A percentile compares a stretch with the other conserved stretches of the same genome.
phyloP scores from a whole-genome alignment of 2,113 vertebrate species.

The Perca flavescens region DNA sequence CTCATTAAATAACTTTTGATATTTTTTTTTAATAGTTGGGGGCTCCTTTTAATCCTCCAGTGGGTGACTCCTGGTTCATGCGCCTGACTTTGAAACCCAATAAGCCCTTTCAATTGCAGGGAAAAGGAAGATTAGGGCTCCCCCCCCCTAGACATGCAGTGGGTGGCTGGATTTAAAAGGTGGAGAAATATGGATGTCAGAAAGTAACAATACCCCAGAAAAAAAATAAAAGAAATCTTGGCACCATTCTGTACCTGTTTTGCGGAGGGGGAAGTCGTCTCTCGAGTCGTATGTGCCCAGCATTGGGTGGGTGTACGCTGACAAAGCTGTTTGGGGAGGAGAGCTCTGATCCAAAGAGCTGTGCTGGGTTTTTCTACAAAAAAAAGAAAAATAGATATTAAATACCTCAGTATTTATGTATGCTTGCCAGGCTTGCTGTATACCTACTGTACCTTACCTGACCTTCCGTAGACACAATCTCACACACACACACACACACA shows the following conservation, averaged over 20 bases:
- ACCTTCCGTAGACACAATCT: neutral
- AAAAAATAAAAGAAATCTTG: neutral
- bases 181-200: neutral
- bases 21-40: neutral
- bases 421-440: neutral
- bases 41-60: conserved; percentile 17
- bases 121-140: conserved; percentile 30
- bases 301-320: conserved; percentile 92
- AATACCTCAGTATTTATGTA: conserved; percentile 10
- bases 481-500: no score
- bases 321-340: conserved; percentile 92
- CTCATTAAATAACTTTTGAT: conserved; percentile 2
- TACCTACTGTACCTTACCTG: neutral
- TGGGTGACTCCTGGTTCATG: conserved; percentile 28
- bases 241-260: conserved; percentile 88
- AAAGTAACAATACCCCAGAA: neutral
- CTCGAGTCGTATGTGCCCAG: conserved; percentile 97
- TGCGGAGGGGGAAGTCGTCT: conserved; percentile 97
- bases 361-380: conserved; percentile 95
- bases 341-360: conserved; percentile 98
- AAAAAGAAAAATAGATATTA: neutral
- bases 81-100: conserved; percentile 31
- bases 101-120: conserved; percentile 17
- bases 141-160: neutral
- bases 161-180: neutral